These are phyloP conservation scores for Clarias macrocephalus DNA, from an alignment of 2,113 vertebrate species.

Conservation along the genomic window DNA sequence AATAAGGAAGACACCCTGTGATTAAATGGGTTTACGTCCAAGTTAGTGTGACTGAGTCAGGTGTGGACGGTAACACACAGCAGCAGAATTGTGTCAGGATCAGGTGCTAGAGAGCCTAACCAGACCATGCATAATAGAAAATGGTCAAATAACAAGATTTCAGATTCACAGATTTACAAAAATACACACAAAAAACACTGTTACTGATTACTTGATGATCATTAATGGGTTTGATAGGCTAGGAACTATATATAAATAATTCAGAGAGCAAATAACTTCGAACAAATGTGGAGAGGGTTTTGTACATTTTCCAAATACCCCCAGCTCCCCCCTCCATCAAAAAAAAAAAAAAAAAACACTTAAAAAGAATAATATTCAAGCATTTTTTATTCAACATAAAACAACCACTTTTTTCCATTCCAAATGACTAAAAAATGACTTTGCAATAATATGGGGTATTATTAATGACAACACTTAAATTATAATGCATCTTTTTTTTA, in stretches of 20 bases:
- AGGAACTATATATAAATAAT: neutral
- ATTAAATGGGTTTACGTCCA: neutral
- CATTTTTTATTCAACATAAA: neutral
- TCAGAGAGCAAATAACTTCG: neutral
- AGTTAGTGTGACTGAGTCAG: neutral
- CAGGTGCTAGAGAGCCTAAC: neutral
- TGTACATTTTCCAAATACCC: neutral
- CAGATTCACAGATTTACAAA: neutral
- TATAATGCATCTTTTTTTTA: neutral
- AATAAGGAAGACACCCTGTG: neutral
- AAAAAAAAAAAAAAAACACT: neutral
- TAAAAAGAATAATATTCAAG: neutral
- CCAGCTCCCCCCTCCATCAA: no score
- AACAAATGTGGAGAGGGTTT: neutral
- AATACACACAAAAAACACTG: neutral
- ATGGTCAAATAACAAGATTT: neutral
- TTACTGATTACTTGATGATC: neutral
- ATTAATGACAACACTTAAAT: constrained; percentile 13
- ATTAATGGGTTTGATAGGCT: neutral
- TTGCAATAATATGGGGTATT: neutral
- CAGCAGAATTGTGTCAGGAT: neutral
- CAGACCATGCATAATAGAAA: neutral
- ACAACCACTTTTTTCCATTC: constrained; percentile 1
- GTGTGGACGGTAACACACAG: neutral
- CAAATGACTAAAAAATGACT: neutral